Evolutionary conservation across 2,113 vertebrate species (phyloP), one percentile per base, ranked within the genome.

Genomic region (Pleuronectes platessa): DNA sequence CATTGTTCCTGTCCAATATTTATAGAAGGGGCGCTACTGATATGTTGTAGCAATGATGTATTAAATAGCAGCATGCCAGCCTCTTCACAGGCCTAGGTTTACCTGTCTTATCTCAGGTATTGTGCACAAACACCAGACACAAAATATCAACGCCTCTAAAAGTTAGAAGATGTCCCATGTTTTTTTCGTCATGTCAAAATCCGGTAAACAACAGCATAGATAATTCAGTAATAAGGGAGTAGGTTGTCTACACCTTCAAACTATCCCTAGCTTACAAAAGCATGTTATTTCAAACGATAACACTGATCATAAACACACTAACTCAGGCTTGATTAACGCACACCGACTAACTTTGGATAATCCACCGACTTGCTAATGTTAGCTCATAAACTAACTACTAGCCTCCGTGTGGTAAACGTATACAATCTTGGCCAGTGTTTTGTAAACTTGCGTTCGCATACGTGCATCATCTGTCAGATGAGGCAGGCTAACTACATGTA

Each of bases 281-380:
- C 45, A 35, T 61, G 27, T n/a, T 59, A 54, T 62, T 14, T 55
- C 26, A 68, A 72, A 56, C 21, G 14, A 4, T 54, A 72, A 65
- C 17, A 42, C 5, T 66, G 27, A 60, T 21, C 23, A 59, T 21
- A 58, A 42, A 68, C 55, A 73, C 23, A 55, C 40, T 13, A 10
- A 61, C 42, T 59, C 42, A 55, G 1, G 12, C 27, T 42, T 17
- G 42, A 14, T 71, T 45, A 42, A 68, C 14, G 11, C 40, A 54
- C 23, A n/a, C 2, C 9, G 4, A 71, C 62, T 71, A 83, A 83
- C 76, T 90, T 72, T 76, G 35, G 14, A 76, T 37, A 47, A 74
- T 63, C 61, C 79, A 61, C 61, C 53, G 59, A 79, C 74, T 69
- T 61, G 61, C 73, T 84, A 76, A 64, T 40, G 24, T 62, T 79